Base-by-base conservation (phyloP, 2,888 invertebrate species). In the Agapetus fuscipes region DNA sequence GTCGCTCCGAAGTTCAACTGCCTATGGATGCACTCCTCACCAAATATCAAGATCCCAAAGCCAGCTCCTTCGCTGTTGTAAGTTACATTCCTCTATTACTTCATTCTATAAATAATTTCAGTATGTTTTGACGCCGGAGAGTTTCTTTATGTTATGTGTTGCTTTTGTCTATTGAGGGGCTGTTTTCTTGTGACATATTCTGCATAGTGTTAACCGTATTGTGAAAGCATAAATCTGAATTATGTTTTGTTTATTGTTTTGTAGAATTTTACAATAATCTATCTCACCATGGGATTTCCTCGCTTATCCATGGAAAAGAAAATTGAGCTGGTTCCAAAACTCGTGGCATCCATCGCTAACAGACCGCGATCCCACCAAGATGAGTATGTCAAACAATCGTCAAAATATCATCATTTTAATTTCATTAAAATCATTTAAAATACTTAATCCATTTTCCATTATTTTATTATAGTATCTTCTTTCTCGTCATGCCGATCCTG, bases 251-350 rank as follows among this genome's bases (percentile, higher is more conserved):
- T n/a, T n/a, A n/a, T n/a, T n/a, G n/a, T n/a, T 54, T 73, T 74
- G 13, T 68, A 91, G 83, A 95, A 95, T 61, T 94, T 95, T 57
- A 79, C 89, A 9, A 87, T 94, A 39, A 88, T 95, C 52, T 95
- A 94, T 58, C 83, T 95, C 46, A 90, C 88, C 56, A 76, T 90
- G 76, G 94, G 94, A 6, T 94, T 79, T 63, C 89, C 91, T 1
- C 72, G 94, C 36, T 63, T 93, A 51, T 73, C 81, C 9, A 62
- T 75, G 32, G 80, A 79, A 7, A 78, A 83, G 53, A 90, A 90
- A 61, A 71, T 80, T 3, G 76, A 76, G 47, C 60, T 91, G 43
- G 74, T 86, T 10, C 84, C 90, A 3, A 68, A 74, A 43, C 62
- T 94, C 37, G 62, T 94, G 15, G 77, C 78, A 54, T 80, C 88